Conservation (phyloP, 1,140 invertebrate species). For the Lanistes nyassanus region DNA sequence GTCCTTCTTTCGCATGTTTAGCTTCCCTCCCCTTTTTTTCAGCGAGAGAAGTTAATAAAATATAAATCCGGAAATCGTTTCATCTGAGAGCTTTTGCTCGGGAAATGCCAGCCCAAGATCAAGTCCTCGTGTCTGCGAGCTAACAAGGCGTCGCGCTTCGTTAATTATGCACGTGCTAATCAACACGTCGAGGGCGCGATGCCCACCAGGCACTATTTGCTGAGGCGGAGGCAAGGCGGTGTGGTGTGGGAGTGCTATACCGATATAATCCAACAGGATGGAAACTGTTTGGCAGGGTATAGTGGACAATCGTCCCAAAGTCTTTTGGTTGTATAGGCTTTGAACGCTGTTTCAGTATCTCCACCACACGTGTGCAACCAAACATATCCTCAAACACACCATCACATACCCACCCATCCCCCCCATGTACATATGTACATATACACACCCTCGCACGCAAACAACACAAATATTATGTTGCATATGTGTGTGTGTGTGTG, state of each 20-base stretch:
- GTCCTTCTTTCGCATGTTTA: too few relatives aligned
- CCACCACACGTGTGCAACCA: slow-evolving; percentile 21
- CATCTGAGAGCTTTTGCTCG: too few relatives aligned
- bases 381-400: slow-evolving; percentile 27
- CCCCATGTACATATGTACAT: slow-evolving; percentile 15
- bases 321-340: slow-evolving; percentile 17
- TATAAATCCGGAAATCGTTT: too few relatives aligned
- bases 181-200: slow-evolving; percentile 1
- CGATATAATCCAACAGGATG: too few relatives aligned
- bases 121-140: background rate
- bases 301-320: too few relatives aligned
- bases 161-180: slow-evolving; percentile 14
- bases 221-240: too few relatives aligned
- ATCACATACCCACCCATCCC: slow-evolving; percentile 27
- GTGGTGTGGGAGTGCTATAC: too few relatives aligned
- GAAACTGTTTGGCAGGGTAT: too few relatives aligned
- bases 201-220: too few relatives aligned
- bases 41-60: too few relatives aligned
- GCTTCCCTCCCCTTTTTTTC: too few relatives aligned
- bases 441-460: slow-evolving; percentile 17
- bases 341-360: slow-evolving; percentile 2
- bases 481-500: slow-evolving; percentile 12
- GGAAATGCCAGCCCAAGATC: slow-evolving; percentile 1
- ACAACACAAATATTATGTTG: background rate
- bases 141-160: background rate